These are phyloP conservation scores for Dichetophora obliterata DNA, from an alignment of 2,888 invertebrate genomes.

Conservation along the genomic window DNA sequence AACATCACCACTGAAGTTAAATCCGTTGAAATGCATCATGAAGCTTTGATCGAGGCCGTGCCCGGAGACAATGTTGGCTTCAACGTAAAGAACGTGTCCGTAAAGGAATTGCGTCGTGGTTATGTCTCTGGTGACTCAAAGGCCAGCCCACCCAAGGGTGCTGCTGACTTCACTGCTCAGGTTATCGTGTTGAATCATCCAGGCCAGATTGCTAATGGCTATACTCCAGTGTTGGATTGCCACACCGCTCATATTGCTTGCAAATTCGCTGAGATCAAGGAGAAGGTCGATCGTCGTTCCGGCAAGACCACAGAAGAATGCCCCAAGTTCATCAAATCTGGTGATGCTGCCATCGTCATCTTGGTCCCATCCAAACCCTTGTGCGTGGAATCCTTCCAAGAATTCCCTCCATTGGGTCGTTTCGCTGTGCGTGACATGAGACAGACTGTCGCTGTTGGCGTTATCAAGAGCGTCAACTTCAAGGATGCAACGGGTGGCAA, in stretches of 20 bases:
- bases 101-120: conserved; percentile 99
- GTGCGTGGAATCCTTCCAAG: conserved; percentile 99
- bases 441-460: conserved; percentile 99
- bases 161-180: conserved; percentile 95
- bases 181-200: conserved; percentile 99
- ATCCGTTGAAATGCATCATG: conserved; percentile 99
- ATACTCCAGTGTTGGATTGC: conserved; percentile 99
- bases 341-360: conserved; percentile 96
- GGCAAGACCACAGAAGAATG: conserved; percentile 94
- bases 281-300: conserved; percentile 99
- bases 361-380: conserved; percentile 97
- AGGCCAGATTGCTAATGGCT: conserved; percentile 98
- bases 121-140: conserved; percentile 99
- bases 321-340: conserved; percentile 96
- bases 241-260: conserved; percentile 99
- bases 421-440: conserved; percentile 99
- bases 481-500: conserved; percentile 91
- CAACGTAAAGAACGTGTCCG: conserved; percentile 99
- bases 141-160: conserved; percentile 94
- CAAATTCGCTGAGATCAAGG: conserved; percentile 98
- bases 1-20: conserved; percentile 99
- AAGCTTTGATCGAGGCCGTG: conserved; percentile 93
- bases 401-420: conserved; percentile 98
- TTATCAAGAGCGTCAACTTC: conserved; percentile 94
- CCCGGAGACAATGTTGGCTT: conserved; percentile 99